These are phyloP conservation scores for Odocoileus hemionus DNA, from an alignment of 2,113 vertebrate genomes.

Conservation along the genomic window DNA sequence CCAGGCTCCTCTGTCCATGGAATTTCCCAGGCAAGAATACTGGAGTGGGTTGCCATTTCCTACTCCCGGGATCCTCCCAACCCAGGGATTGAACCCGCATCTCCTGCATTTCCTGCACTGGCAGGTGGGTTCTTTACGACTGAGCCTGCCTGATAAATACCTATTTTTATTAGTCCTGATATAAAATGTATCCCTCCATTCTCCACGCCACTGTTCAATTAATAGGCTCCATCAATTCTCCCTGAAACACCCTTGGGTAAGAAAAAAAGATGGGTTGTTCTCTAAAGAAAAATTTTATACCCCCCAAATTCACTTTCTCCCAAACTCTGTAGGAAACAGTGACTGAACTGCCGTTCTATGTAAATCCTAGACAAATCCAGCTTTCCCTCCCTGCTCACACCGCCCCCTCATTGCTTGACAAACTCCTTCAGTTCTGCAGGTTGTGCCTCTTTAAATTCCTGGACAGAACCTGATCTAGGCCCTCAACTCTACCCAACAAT, in stretches of 20 bases:
- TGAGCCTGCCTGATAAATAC: background rate
- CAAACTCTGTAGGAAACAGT: background rate
- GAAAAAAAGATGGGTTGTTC: background rate
- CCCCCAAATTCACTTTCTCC: background rate
- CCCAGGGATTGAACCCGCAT: background rate
- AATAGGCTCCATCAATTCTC: background rate
- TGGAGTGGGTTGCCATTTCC: background rate
- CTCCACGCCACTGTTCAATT: background rate
- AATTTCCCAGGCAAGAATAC: background rate
- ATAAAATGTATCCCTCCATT: background rate
- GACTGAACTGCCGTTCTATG: background rate
- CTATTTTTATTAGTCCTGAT: background rate
- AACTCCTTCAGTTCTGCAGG: background rate
- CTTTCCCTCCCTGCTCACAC: background rate
- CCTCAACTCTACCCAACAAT: background rate
- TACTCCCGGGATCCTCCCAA: background rate
- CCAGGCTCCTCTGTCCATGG: background rate
- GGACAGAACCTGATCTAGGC: background rate
- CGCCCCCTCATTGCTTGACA: background rate
- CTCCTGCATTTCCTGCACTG: background rate
- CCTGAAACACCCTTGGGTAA: background rate
- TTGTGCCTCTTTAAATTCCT: background rate
- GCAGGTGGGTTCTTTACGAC: background rate
- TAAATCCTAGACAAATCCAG: background rate
- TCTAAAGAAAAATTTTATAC: background rate